Conservation (phyloP, 92 coral and sea anemone species). For the Epizoanthus stellaris region DNA sequence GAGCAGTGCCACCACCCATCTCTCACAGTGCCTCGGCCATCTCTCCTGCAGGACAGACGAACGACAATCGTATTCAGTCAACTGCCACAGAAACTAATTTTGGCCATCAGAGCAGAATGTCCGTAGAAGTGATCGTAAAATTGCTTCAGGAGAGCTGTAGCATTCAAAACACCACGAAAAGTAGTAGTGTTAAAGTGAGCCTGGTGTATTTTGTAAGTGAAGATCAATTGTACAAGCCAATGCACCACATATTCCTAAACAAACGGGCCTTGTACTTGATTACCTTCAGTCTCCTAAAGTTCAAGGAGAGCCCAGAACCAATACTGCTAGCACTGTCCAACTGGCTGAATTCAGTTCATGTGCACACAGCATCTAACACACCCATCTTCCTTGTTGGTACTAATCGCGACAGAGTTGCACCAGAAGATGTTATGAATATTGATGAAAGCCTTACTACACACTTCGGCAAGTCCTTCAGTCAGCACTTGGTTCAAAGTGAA, state of each 20-base stretch:
- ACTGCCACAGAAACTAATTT: no score
- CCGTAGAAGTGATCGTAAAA: no score
- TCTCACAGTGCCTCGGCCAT: no score
- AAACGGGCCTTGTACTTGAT: slow-evolving; percentile 25
- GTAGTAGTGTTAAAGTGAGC: not conserved
- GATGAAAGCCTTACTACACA: no score
- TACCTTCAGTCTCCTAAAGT: slow-evolving; percentile 26
- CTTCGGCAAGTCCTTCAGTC: no score
- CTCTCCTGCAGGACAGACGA: no score
- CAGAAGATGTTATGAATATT: not conserved
- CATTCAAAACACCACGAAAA: no score
- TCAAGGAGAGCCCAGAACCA: slow-evolving; percentile 3
- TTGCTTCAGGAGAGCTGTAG: no score
- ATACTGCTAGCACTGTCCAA: not conserved
- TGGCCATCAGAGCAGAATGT: no score
- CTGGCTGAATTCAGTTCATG: slow-evolving; percentile 41
- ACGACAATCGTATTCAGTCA: no score
- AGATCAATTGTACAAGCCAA: slow-evolving; percentile 31
- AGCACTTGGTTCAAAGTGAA: no score
- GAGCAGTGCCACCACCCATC: not conserved
- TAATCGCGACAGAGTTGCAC: not conserved
- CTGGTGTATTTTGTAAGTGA: not conserved
- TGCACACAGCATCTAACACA: slow-evolving; percentile 33
- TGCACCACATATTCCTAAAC: slow-evolving; percentile 49
- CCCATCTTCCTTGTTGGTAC: slow-evolving; percentile 40